Evolutionary conservation across 2,113 vertebrate genomes (phyloP), one percentile per base, ranked within the genome.

Genomic region (Nothobranchius kuhntae): DNA sequence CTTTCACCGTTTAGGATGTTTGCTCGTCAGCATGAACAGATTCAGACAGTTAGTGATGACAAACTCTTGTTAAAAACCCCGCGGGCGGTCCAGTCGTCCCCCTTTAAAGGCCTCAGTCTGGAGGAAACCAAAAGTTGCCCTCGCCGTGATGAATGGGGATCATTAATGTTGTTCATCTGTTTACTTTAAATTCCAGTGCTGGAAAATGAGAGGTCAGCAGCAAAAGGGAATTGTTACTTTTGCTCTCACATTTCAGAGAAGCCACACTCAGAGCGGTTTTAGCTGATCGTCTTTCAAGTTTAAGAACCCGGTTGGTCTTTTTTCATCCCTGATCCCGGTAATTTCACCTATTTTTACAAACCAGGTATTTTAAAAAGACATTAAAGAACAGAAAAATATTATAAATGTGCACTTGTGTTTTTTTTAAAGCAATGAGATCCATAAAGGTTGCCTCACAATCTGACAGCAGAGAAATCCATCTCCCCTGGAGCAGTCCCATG

Each of bases 111-210:
- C 83, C 82, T 77, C 89, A 81, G 70, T 57, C 67, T 65, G 75
- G 63, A 86, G 83, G 80, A 89, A 87, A 89, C 84, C 64, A 68
- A 80, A 21, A 73, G 66, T 81, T 73, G 61, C 62, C 71, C 74
- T 80, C 82, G 85, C 82, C 78, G 85, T 90, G 91, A 93, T 92
- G 88, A 91, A 91, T 91, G 86, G 82, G 85, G 86, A 86, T 89
- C 90, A 91, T 92, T 92, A 92, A 89, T 89, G 91, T 80, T 80
- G 70, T 89, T 92, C 82, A 87, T 90, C 83, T 87, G 89, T 87
- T 92, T 89, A 89, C 88, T 90, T 88, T 83, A 47, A 79, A 67
- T 77, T 4, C 87, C 83, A 91, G 88, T 89, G 80, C 83, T 68
- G 65, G 80, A 86, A 91, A 90, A 91, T 86, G 68, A 90, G 82